phyloP scores from a whole-genome alignment of 2,113 vertebrate genomes.

The Benitochromis conjunctus region DNA sequence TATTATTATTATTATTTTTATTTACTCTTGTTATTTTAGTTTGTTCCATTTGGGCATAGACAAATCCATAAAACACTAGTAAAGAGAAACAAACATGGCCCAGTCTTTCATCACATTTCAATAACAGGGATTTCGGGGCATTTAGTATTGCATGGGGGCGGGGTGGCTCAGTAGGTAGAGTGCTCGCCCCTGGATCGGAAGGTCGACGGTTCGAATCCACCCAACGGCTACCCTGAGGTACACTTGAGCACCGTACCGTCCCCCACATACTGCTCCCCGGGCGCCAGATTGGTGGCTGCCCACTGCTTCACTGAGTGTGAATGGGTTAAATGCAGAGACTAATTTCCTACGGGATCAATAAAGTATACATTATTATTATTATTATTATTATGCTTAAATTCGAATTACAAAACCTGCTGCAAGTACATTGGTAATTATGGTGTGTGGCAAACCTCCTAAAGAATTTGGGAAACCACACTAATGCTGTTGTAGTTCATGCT shows the following conservation, averaged over 20 bases:
- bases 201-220: no score
- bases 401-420: neutral
- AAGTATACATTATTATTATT: no score
- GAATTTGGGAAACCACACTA: neutral
- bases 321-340: no score
- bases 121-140: neutral
- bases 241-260: no score
- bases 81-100: neutral
- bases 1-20: neutral
- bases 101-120: slow-evolving; percentile 14
- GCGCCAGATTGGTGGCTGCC: no score
- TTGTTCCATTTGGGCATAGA: neutral
- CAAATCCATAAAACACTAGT: neutral
- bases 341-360: no score
- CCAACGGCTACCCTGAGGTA: no score
- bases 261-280: no score
- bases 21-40: neutral
- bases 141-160: neutral
- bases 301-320: no score
- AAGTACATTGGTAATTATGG: slow-evolving; percentile 23
- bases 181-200: no score
- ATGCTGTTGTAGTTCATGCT: neutral
- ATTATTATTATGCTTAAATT: slow-evolving; percentile 4
- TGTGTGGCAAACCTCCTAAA: slow-evolving; percentile 8
- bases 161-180: no score